These are phyloP conservation scores for Ambastaia sidthimunki DNA, from an alignment of 2,797 vertebrate species.

Conservation along the genomic window DNA sequence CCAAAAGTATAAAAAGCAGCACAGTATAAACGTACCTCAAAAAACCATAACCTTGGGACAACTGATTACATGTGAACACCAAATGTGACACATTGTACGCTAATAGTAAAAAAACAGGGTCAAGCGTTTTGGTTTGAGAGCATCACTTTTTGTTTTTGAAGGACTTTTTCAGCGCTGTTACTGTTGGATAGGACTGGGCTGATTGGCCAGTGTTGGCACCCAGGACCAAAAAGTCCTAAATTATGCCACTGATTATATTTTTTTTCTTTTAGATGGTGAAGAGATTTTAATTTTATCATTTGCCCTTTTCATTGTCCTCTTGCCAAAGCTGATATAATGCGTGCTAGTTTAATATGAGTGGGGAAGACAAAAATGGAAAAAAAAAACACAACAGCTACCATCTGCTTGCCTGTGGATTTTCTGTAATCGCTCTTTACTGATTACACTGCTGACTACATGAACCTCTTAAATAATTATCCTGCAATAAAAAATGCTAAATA, in stretches of 20 bases:
- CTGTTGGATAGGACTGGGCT: slow-evolving; percentile 44
- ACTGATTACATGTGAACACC: slow-evolving; percentile 63
- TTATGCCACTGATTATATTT: slow-evolving; percentile 53
- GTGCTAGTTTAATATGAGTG: slow-evolving; percentile 72
- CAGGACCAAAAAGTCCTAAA: slow-evolving; percentile 50
- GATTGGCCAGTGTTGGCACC: slow-evolving; percentile 53
- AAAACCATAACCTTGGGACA: slow-evolving; percentile 60
- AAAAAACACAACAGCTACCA: slow-evolving; percentile 70
- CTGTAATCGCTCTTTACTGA: slow-evolving; percentile 87
- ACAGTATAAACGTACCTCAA: slow-evolving; percentile 39
- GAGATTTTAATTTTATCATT: slow-evolving; percentile 73
- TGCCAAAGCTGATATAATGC: slow-evolving; percentile 61
- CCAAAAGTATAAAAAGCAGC: background rate
- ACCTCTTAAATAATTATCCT: slow-evolving; percentile 88
- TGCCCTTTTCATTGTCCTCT: slow-evolving; percentile 69
- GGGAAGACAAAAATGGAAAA: slow-evolving; percentile 34
- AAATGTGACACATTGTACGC: slow-evolving; percentile 45
- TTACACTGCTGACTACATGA: slow-evolving; percentile 84
- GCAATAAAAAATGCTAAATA: slow-evolving; percentile 82
- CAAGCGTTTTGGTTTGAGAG: slow-evolving; percentile 58
- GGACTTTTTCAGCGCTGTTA: slow-evolving; percentile 18
- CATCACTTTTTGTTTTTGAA: slow-evolving; percentile 52
- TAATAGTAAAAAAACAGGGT: slow-evolving; percentile 67
- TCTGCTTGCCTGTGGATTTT: slow-evolving; percentile 84
- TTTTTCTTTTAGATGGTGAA: slow-evolving; percentile 57